Percentiles rank a stretch among this genome's conserved stretches.
Conservation (phyloP, 2,113 vertebrate genomes). For the Chloropsis cyanopogon region DNA sequence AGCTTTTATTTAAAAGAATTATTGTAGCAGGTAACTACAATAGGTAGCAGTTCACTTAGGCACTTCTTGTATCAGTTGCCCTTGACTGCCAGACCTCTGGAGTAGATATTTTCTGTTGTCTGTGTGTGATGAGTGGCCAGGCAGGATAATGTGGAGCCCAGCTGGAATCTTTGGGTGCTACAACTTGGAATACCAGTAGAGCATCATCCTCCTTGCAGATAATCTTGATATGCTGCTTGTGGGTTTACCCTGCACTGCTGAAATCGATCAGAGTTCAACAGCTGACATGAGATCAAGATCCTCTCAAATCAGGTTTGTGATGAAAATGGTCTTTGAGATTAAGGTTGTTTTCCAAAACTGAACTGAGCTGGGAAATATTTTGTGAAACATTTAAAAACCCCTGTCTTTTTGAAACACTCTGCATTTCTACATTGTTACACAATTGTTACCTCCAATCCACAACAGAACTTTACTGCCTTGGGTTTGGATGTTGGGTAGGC, state of each 20-base stretch:
- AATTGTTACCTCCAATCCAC: background rate
- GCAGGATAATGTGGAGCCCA: background rate
- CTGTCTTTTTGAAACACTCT: background rate
- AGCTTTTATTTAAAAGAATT: background rate
- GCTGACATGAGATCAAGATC: background rate
- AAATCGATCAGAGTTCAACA: background rate
- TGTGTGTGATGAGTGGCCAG: background rate
- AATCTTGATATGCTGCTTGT: background rate
- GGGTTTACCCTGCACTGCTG: background rate
- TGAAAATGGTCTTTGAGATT: constrained; percentile 6
- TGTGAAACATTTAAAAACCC: background rate
- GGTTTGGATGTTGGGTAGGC: background rate
- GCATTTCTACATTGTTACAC: background rate
- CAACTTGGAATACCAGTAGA: background rate
- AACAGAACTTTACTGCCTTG: rapidly evolving
- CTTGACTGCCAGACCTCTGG: background rate
- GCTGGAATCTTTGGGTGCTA: background rate
- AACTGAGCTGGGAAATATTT: background rate
- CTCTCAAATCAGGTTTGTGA: background rate
- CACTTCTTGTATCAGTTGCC: background rate
- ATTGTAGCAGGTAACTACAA: background rate
- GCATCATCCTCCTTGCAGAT: background rate
- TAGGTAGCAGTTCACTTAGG: background rate
- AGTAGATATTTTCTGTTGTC: background rate
- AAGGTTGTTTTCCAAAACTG: background rate